Conservation (phyloP, 2,888 invertebrate species). For the Drosophila buzzatii region DNA sequence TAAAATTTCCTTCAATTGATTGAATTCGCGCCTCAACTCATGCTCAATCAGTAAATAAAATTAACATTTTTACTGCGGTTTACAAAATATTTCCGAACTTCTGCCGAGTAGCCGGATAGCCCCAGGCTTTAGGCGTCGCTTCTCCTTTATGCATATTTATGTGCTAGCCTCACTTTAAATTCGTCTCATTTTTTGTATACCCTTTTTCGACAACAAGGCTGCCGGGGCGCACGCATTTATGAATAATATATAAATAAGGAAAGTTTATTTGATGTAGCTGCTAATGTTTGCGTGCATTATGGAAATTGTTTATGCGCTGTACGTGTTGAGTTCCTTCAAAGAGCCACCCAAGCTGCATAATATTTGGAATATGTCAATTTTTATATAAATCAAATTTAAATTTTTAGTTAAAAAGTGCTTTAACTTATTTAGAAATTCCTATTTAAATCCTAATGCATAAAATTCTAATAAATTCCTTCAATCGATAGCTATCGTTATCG, state of each 20-base stretch:
- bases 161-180: constrained; percentile 5
- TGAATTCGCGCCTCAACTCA: constrained; percentile 30
- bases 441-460: no score
- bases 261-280: constrained; percentile 13
- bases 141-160: constrained; percentile 23
- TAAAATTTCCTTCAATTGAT: constrained; percentile 33
- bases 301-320: constrained; percentile 30
- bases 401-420: no score
- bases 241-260: constrained; percentile 8
- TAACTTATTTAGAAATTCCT: no score
- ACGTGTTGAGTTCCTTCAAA: constrained; percentile 25
- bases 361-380: neutral
- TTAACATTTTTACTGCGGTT: constrained; percentile 33
- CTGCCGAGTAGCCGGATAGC: neutral
- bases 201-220: constrained; percentile 17
- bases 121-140: neutral
- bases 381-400: neutral
- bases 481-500: no score
- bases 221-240: constrained; percentile 3
- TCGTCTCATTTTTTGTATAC: neutral
- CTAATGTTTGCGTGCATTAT: constrained; percentile 34
- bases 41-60: constrained; percentile 33
- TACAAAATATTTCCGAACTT: constrained; percentile 21
- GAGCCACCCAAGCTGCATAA: constrained; percentile 5
- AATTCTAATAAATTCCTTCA: no score